A percentile compares a stretch with the other conserved stretches of the same genome.
These are phyloP conservation scores for Graphium colonna DNA, from an alignment of 2,888 invertebrate species.

Conservation along the genomic window DNA sequence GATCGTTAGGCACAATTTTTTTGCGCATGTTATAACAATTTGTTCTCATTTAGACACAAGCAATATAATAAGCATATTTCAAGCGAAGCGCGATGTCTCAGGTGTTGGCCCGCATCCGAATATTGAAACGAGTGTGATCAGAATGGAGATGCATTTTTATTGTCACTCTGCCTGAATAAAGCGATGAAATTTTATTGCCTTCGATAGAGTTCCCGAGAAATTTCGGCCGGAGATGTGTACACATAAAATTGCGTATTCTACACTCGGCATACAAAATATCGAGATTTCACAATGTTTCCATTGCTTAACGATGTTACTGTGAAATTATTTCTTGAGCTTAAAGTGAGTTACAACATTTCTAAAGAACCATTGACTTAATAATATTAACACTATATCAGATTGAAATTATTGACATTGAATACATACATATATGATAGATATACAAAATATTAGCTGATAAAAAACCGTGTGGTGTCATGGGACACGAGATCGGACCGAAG, in stretches of 20 bases:
- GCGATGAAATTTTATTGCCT: slow-evolving; percentile 66
- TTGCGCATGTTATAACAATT: slow-evolving; percentile 37
- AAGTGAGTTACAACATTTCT: neutral
- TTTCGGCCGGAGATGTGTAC: slow-evolving; percentile 40
- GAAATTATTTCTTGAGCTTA: no score
- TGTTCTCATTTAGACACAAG: slow-evolving; percentile 58
- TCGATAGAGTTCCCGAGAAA: slow-evolving; percentile 42
- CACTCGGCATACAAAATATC: slow-evolving; percentile 12
- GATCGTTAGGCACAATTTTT: slow-evolving; percentile 25
- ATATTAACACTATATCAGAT: no score
- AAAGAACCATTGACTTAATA: neutral
- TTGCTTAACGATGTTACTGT: neutral
- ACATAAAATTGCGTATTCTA: slow-evolving; percentile 31
- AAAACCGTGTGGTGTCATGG: no score
- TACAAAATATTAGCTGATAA: no score
- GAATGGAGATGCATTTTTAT: slow-evolving; percentile 78
- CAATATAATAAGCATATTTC: slow-evolving; percentile 71
- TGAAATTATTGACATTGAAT: no score
- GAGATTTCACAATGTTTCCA: slow-evolving; percentile 5
- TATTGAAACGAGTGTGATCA: slow-evolving; percentile 74
- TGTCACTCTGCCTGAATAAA: slow-evolving; percentile 62
- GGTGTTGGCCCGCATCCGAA: slow-evolving; percentile 68
- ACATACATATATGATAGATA: no score
- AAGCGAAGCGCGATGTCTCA: slow-evolving; percentile 58
- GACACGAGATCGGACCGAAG: no score